Evolutionary conservation across 2,113 vertebrate genomes (phyloP).

Genomic region (Antechinus flavipes): DNA sequence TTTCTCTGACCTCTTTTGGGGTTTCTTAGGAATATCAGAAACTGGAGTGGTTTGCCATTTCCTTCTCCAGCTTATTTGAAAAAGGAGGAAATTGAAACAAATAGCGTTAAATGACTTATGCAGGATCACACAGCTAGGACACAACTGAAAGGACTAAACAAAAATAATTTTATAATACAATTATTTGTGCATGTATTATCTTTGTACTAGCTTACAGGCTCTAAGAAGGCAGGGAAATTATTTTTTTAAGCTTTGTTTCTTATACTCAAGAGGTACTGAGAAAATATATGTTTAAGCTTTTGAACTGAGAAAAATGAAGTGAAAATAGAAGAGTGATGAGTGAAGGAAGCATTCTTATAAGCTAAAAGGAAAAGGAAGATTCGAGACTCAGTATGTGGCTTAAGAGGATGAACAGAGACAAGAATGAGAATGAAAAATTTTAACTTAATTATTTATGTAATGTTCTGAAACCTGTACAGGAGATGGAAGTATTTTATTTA

Average conservation of each 20-base stretch:
- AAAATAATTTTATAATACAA: background rate
- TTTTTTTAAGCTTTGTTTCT: background rate
- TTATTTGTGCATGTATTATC: background rate
- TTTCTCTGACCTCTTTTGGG: too few relatives aligned
- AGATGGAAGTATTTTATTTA: slow-evolving; percentile 50
- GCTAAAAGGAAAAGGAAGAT: slow-evolving; percentile 5
- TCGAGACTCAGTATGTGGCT: background rate
- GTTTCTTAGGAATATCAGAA: too few relatives aligned
- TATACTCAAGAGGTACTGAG: background rate
- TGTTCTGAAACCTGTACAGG: slow-evolving; percentile 39
- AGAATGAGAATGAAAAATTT: slow-evolving; percentile 17
- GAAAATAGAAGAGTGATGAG: background rate
- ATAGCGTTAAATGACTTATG: too few relatives aligned
- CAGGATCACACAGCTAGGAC: background rate
- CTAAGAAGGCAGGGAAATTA: background rate
- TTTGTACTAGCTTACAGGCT: background rate
- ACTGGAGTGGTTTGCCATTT: too few relatives aligned
- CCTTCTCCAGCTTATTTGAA: too few relatives aligned
- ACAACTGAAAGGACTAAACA: background rate
- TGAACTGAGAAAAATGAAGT: background rate
- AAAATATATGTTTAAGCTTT: background rate
- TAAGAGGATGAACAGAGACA: slow-evolving; percentile 5
- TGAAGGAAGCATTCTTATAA: background rate
- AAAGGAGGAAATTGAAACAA: too few relatives aligned
- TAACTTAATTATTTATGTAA: slow-evolving; percentile 39